phyloP scores from a whole-genome alignment of 2,797 vertebrate genomes.

The Crossoptilon crossoptilon region DNA sequence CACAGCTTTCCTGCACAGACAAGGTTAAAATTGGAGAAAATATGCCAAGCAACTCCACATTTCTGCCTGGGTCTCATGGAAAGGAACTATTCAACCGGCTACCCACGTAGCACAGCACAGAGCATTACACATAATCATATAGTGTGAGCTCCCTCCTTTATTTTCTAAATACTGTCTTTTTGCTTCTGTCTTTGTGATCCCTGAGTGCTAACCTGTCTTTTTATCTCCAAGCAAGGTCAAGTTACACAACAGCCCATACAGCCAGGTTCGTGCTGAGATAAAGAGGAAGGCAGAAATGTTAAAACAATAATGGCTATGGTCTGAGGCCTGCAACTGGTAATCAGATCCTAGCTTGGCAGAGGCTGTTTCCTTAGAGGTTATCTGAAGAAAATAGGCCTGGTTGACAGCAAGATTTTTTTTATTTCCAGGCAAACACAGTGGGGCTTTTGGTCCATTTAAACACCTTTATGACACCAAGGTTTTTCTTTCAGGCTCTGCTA shows the following conservation, averaged over 20 bases:
- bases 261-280: conserved; percentile 79
- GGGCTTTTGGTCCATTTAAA: conserved; percentile 54
- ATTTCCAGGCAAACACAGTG: conserved; percentile 45
- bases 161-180: conserved; percentile 84
- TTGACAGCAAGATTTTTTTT: conserved; percentile 65
- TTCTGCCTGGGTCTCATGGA: conserved; percentile 56
- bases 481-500: conserved; percentile 18
- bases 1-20: conserved; percentile 36
- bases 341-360: conserved; percentile 78
- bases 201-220: conserved; percentile 78
- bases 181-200: conserved; percentile 70
- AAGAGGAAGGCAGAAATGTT: conserved; percentile 81
- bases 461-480: conserved; percentile 45
- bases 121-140: conserved; percentile 72
- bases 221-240: conserved; percentile 82
- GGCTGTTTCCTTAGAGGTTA: conserved; percentile 81
- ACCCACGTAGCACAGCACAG: conserved; percentile 56
- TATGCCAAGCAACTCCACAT: conserved; percentile 60
- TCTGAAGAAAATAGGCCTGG: conserved; percentile 81
- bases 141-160: conserved; percentile 73
- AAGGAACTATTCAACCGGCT: conserved; percentile 46
- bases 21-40: conserved; percentile 60
- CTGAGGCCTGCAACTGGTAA: conserved; percentile 79
- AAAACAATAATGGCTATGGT: conserved; percentile 85
- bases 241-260: conserved; percentile 68